Percentiles rank a stretch among this genome's conserved stretches.
These are phyloP conservation scores for Eurytemora carolleeae DNA, from an alignment of 1,140 invertebrate species.

Conservation along the genomic window DNA sequence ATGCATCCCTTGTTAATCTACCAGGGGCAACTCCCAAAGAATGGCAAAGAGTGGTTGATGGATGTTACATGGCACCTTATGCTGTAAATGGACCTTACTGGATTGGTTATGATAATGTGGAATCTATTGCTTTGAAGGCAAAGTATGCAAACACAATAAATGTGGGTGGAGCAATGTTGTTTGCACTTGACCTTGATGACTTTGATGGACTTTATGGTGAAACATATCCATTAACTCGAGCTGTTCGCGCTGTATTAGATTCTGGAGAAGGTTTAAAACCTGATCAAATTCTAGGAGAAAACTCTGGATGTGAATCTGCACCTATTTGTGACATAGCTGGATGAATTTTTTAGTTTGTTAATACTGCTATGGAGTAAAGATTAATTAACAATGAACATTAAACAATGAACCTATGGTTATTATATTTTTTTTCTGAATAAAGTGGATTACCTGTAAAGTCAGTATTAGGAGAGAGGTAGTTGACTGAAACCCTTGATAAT, in stretches of 20 bases:
- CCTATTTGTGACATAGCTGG: no score
- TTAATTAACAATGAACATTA: no score
- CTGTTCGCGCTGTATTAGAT: not conserved
- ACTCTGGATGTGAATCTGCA: not conserved
- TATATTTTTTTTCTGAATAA: no score
- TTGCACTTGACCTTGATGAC: not conserved
- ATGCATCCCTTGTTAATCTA: not conserved
- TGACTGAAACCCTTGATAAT: no score
- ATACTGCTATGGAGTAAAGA: no score
- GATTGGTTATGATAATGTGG: constrained; percentile 1
- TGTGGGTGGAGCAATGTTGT: not conserved
- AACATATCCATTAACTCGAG: not conserved
- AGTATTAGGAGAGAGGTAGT: no score
- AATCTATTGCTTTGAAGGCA: not conserved
- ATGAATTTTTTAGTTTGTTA: no score
- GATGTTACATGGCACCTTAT: constrained; percentile 2
- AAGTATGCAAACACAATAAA: not conserved
- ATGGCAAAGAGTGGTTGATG: constrained; percentile 1
- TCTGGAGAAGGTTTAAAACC: not conserved
- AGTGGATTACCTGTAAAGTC: no score
- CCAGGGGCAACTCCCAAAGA: constrained; percentile 1
- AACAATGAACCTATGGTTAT: no score
- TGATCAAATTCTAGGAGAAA: not conserved
- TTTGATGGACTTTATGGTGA: not conserved
- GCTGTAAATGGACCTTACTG: not conserved